phyloP scores from a whole-genome alignment of 1,140 invertebrate genomes.

The Heliothis virescens region DNA sequence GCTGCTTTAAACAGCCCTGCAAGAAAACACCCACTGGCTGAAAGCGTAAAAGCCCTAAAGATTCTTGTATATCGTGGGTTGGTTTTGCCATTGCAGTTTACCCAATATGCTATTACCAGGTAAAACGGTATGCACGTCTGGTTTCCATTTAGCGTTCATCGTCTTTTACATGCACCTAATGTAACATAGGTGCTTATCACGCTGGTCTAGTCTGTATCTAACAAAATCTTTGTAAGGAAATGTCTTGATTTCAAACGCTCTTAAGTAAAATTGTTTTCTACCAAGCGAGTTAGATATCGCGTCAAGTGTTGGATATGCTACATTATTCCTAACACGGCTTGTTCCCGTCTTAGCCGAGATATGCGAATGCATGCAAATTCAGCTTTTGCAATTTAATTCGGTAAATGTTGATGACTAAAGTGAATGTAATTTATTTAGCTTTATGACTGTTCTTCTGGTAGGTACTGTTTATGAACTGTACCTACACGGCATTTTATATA shows the following conservation, averaged over 20 bases:
- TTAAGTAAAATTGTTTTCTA: not conserved
- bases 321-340: constrained; percentile 13
- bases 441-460: no score
- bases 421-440: not conserved
- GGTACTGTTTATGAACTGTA: no score
- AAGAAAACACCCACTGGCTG: no score
- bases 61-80: no score
- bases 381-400: not conserved
- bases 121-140: not conserved
- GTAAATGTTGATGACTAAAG: not conserved
- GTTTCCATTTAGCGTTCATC: not conserved
- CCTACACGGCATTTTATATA: no score
- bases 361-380: constrained; percentile 24
- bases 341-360: constrained; percentile 12
- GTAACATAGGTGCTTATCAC: no score
- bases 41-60: no score
- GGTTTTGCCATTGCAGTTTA: not conserved
- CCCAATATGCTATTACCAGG: not conserved
- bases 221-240: not conserved
- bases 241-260: not conserved
- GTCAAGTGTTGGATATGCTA: not conserved
- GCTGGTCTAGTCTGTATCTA: not conserved
- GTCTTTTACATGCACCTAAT: not conserved
- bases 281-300: not conserved
- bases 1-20: no score